Evolutionary conservation across 30 jellyfish, hydroid and myxozoan genomes (phyloP).

Genomic region (Hydra vulgaris): DNA sequence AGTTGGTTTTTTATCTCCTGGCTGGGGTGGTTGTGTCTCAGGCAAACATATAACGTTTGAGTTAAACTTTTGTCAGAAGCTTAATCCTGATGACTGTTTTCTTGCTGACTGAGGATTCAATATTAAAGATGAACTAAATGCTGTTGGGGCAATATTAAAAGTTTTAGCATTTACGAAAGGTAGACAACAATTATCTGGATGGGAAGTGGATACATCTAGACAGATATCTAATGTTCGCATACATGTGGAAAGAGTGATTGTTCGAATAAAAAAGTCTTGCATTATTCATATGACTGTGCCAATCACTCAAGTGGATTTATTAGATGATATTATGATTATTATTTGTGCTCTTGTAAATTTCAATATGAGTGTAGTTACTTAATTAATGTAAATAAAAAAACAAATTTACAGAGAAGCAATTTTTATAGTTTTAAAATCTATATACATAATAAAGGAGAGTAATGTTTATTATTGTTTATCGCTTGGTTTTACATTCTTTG

Average conservation of each 20-base stretch:
- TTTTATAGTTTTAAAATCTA: too few relatives aligned
- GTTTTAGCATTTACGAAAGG: not conserved
- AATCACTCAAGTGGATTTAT: too few relatives aligned
- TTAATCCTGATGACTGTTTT: not conserved
- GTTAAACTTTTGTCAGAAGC: not conserved
- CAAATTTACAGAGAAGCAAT: not conserved
- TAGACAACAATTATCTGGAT: not conserved
- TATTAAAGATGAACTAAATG: not conserved
- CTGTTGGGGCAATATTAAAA: not conserved
- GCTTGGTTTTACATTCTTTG: not conserved
- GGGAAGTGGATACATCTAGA: too few relatives aligned
- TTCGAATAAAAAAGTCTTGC: too few relatives aligned
- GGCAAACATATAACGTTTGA: too few relatives aligned
- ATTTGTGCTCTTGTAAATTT: too few relatives aligned
- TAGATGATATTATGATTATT: too few relatives aligned
- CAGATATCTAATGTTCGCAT: too few relatives aligned
- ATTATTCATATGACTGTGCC: too few relatives aligned
- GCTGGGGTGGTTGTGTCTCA: too few relatives aligned
- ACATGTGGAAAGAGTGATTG: too few relatives aligned
- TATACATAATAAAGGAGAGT: not conserved
- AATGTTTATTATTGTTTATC: not conserved
- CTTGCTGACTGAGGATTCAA: not conserved
- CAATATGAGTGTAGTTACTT: not conserved
- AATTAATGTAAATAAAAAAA: not conserved
- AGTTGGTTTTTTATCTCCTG: too few relatives aligned